These are phyloP conservation scores for Remorina albescens DNA, from an alignment of 2,797 vertebrate genomes.

Conservation along the genomic window DNA sequence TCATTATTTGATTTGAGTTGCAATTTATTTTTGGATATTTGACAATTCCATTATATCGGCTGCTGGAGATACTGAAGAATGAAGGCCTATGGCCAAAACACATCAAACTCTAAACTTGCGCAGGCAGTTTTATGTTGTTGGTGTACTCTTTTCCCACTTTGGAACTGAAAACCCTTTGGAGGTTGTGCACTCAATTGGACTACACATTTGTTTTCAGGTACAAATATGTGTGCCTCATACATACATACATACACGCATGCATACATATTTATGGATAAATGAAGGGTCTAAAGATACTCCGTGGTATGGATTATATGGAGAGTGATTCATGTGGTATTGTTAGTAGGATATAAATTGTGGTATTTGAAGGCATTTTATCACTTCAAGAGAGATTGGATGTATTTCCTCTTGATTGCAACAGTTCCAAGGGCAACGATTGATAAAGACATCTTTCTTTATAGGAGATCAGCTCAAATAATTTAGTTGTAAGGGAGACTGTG, in stretches of 20 bases:
- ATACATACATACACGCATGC: too few relatives aligned
- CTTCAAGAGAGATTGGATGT: conserved; percentile 15
- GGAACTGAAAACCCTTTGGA: too few relatives aligned
- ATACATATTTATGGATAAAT: not conserved
- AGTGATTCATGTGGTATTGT: conserved; percentile 38
- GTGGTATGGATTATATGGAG: not conserved
- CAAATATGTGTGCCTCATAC: not conserved
- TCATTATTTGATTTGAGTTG: too few relatives aligned
- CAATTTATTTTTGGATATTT: too few relatives aligned
- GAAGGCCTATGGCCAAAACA: too few relatives aligned
- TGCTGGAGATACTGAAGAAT: too few relatives aligned
- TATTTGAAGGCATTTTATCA: conserved; percentile 30
- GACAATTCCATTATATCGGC: not conserved
- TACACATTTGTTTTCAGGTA: not conserved
- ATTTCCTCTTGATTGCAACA: conserved; percentile 43
- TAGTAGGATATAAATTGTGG: conserved; percentile 23
- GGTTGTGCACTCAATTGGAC: too few relatives aligned
- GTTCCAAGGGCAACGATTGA: conserved; percentile 52
- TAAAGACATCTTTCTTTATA: conserved; percentile 48
- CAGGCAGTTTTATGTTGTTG: too few relatives aligned
- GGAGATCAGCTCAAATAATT: conserved; percentile 58
- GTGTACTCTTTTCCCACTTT: too few relatives aligned
- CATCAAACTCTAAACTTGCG: too few relatives aligned
- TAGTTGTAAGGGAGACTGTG: conserved; percentile 55
- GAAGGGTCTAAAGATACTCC: not conserved